Conservation (phyloP, 2,888 invertebrate genomes). For the Lamellibrachia satsuma region DNA sequence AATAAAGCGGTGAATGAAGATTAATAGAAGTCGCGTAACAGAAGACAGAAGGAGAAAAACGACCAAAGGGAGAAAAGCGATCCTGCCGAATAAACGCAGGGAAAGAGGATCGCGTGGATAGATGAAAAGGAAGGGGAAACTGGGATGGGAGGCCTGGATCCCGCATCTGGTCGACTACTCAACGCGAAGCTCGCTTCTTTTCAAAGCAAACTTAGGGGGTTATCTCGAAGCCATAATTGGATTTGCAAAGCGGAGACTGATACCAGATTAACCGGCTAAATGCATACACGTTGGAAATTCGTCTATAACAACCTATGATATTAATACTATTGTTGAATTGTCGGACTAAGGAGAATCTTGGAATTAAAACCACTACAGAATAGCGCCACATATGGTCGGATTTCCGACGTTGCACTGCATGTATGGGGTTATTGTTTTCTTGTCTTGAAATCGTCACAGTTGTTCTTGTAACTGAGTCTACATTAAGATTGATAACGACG, state of each 20-base stretch:
- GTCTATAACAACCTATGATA: too few relatives aligned
- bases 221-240: background rate
- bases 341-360: too few relatives aligned
- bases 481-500: too few relatives aligned
- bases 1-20: background rate
- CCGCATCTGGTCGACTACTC: background rate
- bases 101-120: background rate
- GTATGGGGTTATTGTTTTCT: too few relatives aligned
- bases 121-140: background rate
- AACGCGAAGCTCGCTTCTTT: background rate
- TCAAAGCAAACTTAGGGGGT: background rate
- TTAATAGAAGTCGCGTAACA: background rate
- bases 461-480: too few relatives aligned
- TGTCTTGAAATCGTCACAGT: too few relatives aligned
- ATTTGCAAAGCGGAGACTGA: background rate
- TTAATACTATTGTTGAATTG: too few relatives aligned
- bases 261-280: background rate
- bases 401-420: too few relatives aligned
- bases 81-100: background rate
- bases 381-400: too few relatives aligned
- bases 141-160: background rate
- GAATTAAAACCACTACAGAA: too few relatives aligned
- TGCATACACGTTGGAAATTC: background rate
- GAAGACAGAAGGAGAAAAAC: slow-evolving; percentile 10
- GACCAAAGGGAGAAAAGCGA: background rate